Percentiles rank a stretch among this genome's conserved stretches.
Evolutionary conservation across 2,888 invertebrate genomes (phyloP).

Genomic region (Petrolisthes cinctipes): DNA sequence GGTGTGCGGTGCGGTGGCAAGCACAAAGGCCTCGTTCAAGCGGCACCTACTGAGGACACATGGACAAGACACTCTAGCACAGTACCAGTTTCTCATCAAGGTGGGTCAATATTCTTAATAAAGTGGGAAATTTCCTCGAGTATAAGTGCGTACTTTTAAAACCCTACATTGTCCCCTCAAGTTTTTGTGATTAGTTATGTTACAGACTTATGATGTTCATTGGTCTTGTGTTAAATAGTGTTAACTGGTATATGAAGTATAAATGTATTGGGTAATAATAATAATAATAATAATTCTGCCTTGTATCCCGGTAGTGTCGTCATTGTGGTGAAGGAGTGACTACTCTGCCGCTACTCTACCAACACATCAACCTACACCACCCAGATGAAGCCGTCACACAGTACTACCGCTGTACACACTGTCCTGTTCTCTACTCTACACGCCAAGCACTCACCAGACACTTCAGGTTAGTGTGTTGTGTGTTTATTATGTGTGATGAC

Average conservation of each 20-base stretch:
- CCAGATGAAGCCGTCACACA: conserved; percentile 27
- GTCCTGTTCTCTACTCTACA: conserved; percentile 26
- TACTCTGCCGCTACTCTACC: conserved; percentile 36
- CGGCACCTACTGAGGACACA: conserved; percentile 48
- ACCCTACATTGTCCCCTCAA: too few species aligned
- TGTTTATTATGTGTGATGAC: not conserved
- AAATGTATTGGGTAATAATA: too few species aligned
- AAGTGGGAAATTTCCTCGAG: not conserved
- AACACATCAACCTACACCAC: conserved; percentile 39
- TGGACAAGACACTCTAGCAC: not conserved
- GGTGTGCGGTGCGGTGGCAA: conserved; percentile 51
- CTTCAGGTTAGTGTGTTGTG: conserved; percentile 24
- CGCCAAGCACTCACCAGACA: conserved; percentile 38
- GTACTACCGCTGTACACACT: conserved; percentile 32
- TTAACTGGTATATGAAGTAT: too few species aligned
- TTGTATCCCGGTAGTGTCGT: conserved; percentile 29
- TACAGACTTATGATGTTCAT: too few species aligned
- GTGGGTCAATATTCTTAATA: not conserved
- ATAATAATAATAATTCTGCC: too few species aligned
- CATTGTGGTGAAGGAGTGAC: conserved; percentile 54
- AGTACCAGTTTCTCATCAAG: conserved; percentile 33
- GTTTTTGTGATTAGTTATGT: too few species aligned
- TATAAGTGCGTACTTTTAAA: too few species aligned
- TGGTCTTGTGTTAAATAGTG: too few species aligned
- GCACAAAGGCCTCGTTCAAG: conserved; percentile 46